Evolutionary conservation across 2,888 invertebrate species (phyloP), one percentile per base, ranked within the genome.

Genomic region (Pyrocoelia pectoralis): DNA sequence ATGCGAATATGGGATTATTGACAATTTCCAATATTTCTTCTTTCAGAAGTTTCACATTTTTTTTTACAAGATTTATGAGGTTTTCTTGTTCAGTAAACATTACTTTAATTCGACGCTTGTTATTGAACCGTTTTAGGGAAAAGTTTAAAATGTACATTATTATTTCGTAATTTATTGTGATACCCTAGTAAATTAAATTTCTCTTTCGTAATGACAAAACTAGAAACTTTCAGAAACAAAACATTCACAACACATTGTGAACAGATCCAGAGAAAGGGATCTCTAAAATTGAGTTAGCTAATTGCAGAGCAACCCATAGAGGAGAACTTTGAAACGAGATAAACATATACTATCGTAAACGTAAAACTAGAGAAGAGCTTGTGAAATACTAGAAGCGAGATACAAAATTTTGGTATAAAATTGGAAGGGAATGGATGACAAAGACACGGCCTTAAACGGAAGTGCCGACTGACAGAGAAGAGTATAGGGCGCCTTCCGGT

Each of bases 271-370:
- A 76, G 78, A 79, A 80, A 80, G 80, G 80, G 80, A 81, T 81
- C 81, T 79, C 79, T 75, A 77, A 82, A 82, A 82, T 82, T 78
- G 78, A 82, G 80, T 82, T 82, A 82, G 81, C 80, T 82, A 82
- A 82, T 82, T 80, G 81, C 81, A 77, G 76, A 78, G 74, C 74
- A 71, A 75, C 61, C 54, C 51, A 56, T 48, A 53, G 59, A 51
- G 55, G 56, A 61, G 40, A 52, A 56, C 19, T 55, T 46, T 58
- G 52, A 58, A 61, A 46, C 38, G 41, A 33, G 55, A 61, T 33
- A 61, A 63, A 65, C 56, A 61, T 55, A 61, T 61, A 52, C 33
- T 61, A 62, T 60, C 54, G 48, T 56, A 46, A 52, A 48, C 52
- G 48, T 46, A 48, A 59, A 56, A 56, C 40, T 43, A 38, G 56